Evolutionary conservation across 1,140 invertebrate species (phyloP), one percentile per base, ranked within the genome.

Genomic region (Ceratina australensis): DNA sequence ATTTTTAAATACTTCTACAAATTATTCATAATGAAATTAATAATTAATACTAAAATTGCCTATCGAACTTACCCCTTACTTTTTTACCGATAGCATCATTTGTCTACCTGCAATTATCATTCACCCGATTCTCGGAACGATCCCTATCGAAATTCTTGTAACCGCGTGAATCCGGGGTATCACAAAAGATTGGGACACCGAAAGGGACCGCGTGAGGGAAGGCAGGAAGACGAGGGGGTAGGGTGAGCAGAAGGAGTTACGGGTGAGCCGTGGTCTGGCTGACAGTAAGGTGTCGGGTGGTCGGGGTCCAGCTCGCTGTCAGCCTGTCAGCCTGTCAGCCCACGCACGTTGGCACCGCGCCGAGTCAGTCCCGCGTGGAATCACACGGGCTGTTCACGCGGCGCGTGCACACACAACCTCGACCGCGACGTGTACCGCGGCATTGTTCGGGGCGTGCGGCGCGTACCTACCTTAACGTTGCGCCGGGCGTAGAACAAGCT

Each of bases 311-410:
- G 84, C 80, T 80, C 71, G 84, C 89, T 90, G 90, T 90, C 90
- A 91, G 87, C 87, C 89, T 91, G 90, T 92, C 90, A 90, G 81
- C 56, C 89, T 90, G 90, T 92, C 91, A 90, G 90, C 91, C 91
- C 89, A 92, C 91, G 91, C 89, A 91, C 89, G 89, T 88, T 91
- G 88, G 85, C 86, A 89, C 77, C 86, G 78, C 68, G 78, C 79
- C 71, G 33, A 72, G 71, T 75, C 64, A 52, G 57, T 56, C 69
- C 47, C 72, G 67, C 61, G 72, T 80, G 82, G 80, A 88, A 88
- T 88, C 86, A 83, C 85, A 85, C 84, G 71, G 78, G 86, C 82
- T 78, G 80, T 76, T 87, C 79, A 69, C 77, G 65, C 59, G 50
- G 65, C 50, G 50, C 82, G 56, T 68, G 57, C 69, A 50, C 72